Conservation (phyloP, 2,797 vertebrate species). For the Neoniphon sammara region DNA sequence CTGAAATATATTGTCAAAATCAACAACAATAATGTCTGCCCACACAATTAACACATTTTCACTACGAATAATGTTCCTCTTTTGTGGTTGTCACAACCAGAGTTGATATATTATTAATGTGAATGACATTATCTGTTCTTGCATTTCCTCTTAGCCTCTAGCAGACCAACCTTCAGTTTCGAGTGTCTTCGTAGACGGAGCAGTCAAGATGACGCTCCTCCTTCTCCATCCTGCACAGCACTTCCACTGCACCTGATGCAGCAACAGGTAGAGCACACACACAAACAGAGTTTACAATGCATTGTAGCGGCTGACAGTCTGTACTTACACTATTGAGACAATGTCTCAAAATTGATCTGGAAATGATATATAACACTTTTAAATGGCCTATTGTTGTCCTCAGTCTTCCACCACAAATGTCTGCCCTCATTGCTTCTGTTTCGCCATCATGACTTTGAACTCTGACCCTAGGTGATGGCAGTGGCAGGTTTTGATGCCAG, state of each 20-base stretch:
- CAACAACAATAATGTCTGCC: no score
- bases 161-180: constrained; percentile 91
- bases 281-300: no score
- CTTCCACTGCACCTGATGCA: constrained; percentile 93
- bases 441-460: constrained; percentile 3
- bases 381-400: neutral
- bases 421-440: neutral
- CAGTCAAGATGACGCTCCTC: constrained; percentile 87
- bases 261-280: constrained; percentile 69
- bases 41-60: neutral
- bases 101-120: neutral
- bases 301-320: no score
- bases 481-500: constrained; percentile 91
- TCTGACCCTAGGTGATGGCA: constrained; percentile 88
- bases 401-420: neutral
- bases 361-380: no score
- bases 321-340: no score
- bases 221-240: constrained; percentile 86
- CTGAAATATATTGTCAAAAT: no score
- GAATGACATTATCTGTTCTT: neutral
- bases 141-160: constrained; percentile 81
- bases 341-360: no score
- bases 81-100: neutral
- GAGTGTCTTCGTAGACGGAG: constrained; percentile 93
- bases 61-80: neutral